Evolutionary conservation across 2,113 vertebrate genomes (phyloP).

Genomic region (Notothenia rossii): DNA sequence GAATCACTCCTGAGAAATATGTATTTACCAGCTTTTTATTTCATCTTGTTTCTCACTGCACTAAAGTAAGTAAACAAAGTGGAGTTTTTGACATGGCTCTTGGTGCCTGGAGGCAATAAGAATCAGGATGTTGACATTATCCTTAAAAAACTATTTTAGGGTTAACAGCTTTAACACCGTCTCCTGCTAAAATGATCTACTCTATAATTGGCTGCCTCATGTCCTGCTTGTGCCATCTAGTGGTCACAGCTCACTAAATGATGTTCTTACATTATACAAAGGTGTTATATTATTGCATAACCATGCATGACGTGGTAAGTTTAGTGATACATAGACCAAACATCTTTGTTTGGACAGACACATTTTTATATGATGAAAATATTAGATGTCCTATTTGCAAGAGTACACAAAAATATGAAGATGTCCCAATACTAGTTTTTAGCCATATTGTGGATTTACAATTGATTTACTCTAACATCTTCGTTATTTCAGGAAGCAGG

Average conservation of each 20-base stretch:
- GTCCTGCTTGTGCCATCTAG: slow-evolving; percentile 73
- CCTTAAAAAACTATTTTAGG: slow-evolving; percentile 38
- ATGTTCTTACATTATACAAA: background rate
- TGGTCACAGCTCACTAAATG: slow-evolving; percentile 29
- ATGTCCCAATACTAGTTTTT: background rate
- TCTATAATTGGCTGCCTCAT: background rate
- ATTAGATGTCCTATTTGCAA: background rate
- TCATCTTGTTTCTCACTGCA: slow-evolving; percentile 19
- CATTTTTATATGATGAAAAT: too few species aligned
- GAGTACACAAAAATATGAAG: background rate
- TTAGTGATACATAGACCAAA: background rate
- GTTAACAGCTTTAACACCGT: slow-evolving; percentile 13
- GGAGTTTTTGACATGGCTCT: slow-evolving; percentile 13
- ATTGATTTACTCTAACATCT: background rate
- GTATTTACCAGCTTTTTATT: slow-evolving; percentile 61
- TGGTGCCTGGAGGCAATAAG: slow-evolving; percentile 16
- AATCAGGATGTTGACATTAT: slow-evolving; percentile 49
- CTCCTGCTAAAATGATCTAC: slow-evolving; percentile 5
- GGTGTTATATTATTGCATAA: background rate
- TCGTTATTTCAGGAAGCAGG: background rate
- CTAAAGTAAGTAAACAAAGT: slow-evolving; percentile 42
- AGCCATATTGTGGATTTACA: background rate
- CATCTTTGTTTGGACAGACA: too few species aligned
- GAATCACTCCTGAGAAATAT: slow-evolving; percentile 46
- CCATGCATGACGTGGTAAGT: background rate